Conservation (phyloP, 2,113 vertebrate species). For the Ascaphus truei region DNA sequence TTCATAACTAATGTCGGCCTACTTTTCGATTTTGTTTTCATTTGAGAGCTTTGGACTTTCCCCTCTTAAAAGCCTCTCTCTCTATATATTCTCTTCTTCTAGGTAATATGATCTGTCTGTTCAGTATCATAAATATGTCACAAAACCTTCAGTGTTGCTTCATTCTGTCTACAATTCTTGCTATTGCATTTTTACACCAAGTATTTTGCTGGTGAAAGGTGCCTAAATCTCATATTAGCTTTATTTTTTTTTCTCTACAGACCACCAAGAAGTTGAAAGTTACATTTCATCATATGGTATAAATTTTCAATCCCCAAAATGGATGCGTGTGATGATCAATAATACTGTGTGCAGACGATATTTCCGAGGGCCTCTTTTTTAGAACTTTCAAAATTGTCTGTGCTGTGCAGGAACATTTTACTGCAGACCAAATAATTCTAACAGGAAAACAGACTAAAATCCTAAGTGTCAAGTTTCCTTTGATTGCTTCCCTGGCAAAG, state of each 20-base stretch:
- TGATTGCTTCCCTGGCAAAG: slow-evolving; percentile 19
- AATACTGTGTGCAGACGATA: slow-evolving; percentile 23
- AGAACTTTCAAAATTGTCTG: slow-evolving; percentile 16
- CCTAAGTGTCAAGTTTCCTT: slow-evolving; percentile 14
- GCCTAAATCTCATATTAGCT: slow-evolving; percentile 4
- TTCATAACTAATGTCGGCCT: neutral
- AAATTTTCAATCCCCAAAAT: slow-evolving; percentile 19
- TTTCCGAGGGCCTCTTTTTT: slow-evolving; percentile 25
- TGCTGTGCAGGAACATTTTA: neutral
- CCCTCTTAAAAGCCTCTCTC: neutral
- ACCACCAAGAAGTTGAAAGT: slow-evolving; percentile 10
- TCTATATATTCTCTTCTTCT: neutral
- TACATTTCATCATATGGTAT: slow-evolving; percentile 25
- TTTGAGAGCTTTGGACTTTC: neutral
- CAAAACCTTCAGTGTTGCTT: neutral
- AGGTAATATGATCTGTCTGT: slow-evolving; percentile 11
- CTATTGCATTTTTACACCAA: neutral
- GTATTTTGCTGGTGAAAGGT: neutral
- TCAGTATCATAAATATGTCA: slow-evolving; percentile 21
- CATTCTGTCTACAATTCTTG: neutral
- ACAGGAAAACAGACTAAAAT: slow-evolving; percentile 22
- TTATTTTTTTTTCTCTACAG: neutral
- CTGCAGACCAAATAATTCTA: slow-evolving; percentile 11
- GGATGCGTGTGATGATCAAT: neutral
- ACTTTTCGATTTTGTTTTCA: neutral